Evolutionary conservation across 2,888 invertebrate species (phyloP).

Genomic region (Hedya salicella): DNA sequence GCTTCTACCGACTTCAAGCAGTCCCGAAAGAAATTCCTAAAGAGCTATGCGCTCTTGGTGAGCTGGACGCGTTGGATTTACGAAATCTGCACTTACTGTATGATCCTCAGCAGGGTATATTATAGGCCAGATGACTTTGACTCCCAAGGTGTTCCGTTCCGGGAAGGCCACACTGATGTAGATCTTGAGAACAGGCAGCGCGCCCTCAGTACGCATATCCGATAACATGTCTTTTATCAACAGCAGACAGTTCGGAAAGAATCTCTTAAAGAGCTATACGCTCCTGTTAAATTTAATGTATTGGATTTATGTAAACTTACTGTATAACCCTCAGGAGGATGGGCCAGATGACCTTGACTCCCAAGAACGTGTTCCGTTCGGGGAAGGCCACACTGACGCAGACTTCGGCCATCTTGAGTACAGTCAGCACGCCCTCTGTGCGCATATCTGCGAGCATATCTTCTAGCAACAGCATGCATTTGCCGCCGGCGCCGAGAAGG

Average conservation of each 20-base stretch:
- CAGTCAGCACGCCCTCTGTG: constrained; percentile 83
- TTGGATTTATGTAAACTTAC: constrained; percentile 67
- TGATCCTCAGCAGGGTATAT: constrained; percentile 67
- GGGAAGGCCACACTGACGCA: constrained; percentile 90
- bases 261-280: background rate
- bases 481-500: constrained; percentile 88
- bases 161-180: constrained; percentile 90
- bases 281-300: background rate
- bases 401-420: constrained; percentile 87
- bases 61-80: too few species aligned
- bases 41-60: too few species aligned
- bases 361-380: constrained; percentile 89
- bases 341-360: constrained; percentile 82
- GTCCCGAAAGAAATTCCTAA: too few species aligned
- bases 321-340: constrained; percentile 73
- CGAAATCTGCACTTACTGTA: constrained; percentile 69
- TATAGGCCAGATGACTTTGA: constrained; percentile 81
- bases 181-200: constrained; percentile 88
- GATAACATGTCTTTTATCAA: constrained; percentile 89
- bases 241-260: constrained; percentile 81
- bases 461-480: constrained; percentile 88
- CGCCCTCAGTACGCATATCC: constrained; percentile 87
- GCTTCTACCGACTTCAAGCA: constrained; percentile 89
- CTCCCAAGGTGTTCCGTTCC: constrained; percentile 89
- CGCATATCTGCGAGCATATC: constrained; percentile 91